Conservation (phyloP, 2,888 invertebrate species). For the Limnephilus marmoratus region DNA sequence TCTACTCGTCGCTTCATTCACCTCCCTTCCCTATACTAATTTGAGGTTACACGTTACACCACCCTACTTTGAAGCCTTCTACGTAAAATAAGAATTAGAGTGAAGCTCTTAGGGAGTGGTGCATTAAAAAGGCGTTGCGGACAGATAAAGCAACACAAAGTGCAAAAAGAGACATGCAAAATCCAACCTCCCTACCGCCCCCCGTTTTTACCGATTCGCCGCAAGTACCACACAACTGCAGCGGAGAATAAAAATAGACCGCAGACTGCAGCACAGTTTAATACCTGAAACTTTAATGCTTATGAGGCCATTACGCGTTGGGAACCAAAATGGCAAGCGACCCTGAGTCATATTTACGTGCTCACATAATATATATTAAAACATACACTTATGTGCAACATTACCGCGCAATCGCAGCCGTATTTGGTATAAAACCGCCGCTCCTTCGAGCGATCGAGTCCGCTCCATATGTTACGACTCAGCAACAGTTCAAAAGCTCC, state of each 20-base stretch:
- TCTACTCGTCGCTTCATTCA: too few relatives aligned
- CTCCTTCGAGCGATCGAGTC: conserved; percentile 21
- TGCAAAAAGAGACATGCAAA: neutral
- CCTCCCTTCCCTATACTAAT: too few relatives aligned
- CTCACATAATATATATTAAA: neutral
- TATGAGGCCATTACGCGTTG: neutral
- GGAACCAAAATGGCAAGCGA: neutral
- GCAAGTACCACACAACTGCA: neutral
- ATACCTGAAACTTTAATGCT: neutral
- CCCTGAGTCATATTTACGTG: conserved; percentile 16
- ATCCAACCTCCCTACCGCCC: neutral
- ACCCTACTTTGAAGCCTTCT: too few relatives aligned
- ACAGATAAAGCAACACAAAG: neutral
- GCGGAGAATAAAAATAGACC: neutral
- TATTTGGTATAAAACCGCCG: conserved; percentile 42
- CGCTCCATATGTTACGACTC: conserved; percentile 51
- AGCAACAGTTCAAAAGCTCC: conserved; percentile 38
- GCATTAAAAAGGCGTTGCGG: neutral
- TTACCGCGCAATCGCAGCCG: conserved; percentile 9
- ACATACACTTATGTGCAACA: neutral
- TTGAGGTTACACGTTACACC: too few relatives aligned
- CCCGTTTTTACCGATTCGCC: neutral
- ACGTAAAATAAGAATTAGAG: too few relatives aligned
- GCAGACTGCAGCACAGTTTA: neutral
- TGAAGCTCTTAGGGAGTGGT: neutral